Base-by-base conservation (phyloP, 2,113 vertebrate species). In the Oenanthe melanoleuca region DNA sequence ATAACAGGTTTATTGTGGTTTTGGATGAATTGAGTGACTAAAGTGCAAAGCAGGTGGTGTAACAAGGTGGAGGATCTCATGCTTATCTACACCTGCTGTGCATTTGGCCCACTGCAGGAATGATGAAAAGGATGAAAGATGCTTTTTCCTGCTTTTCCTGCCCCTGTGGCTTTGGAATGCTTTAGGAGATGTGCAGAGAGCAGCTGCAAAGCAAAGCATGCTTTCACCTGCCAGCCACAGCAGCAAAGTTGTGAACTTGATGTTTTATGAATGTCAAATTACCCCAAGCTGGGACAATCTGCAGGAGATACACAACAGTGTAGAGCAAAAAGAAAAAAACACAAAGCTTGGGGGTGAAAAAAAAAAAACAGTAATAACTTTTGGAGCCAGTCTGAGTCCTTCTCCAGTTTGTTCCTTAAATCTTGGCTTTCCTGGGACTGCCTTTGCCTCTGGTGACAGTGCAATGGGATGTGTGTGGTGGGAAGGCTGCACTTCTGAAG, bases 181-280 rank as follows among this genome's bases (percentile, higher is more conserved):
- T 94, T 88, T 69, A 56, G 73, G 5, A 55, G 29, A 44, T 47
- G 59, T n/a, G 55, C n/a, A 72, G 23, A 0, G 2, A 93, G 15
- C 90, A 96, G 95, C 91, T 90, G 94, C 55, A 73, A 69, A 93
- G 50, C 42, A 47, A 65, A 86, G 33, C 4, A 0, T 61, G 80
- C 50, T 90, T 69, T 50, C 83, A 96, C 86, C 90, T 93, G 82
- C 91, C 80, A 97, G 80, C 55, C 88, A 34, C 37, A 80, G 88
- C 74, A 80, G 81, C 66, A 42, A 63, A 94, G 75, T 40, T 5
- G 5, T 66, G 67, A 92, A 88, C 34, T 4, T 70, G 72, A 59
- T 78, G 63, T 33, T 63, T 93, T 88, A 55, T 25, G 60, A 71
- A 67, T 17, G 21, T 64, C 75, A 88, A 67, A 90, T 93, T 86